phyloP scores from a whole-genome alignment of 2,888 invertebrate species.

The Theretra japonica region DNA sequence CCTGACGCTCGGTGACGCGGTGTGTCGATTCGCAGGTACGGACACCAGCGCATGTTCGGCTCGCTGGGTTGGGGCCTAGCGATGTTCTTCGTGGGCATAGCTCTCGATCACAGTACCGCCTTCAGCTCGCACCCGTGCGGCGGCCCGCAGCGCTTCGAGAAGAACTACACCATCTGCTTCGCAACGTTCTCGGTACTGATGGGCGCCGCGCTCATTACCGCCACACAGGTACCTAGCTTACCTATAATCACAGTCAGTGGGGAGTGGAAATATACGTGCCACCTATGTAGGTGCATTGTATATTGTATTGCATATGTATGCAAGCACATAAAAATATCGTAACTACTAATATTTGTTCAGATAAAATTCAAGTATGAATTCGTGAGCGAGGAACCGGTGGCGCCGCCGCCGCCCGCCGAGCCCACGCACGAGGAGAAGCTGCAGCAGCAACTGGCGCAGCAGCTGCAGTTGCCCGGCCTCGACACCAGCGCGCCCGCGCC shows the following conservation, averaged over 20 bases:
- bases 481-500: conserved; percentile 84
- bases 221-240: conserved; percentile 88
- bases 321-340: too few species aligned
- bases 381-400: conserved; percentile 66
- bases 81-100: conserved; percentile 99
- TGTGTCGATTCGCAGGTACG: conserved; percentile 86
- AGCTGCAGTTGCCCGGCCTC: conserved; percentile 91
- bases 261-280: neutral
- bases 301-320: neutral
- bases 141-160: conserved; percentile 94
- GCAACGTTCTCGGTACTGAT: conserved; percentile 98
- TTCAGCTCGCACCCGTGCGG: conserved; percentile 97
- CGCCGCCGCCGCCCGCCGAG: conserved; percentile 87
- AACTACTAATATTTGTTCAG: conserved; percentile 48
- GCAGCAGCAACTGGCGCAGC: conserved; percentile 93
- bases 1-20: too few species aligned
- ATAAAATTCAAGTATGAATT: conserved; percentile 88
- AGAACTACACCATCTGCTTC: conserved; percentile 99
- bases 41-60: conserved; percentile 99
- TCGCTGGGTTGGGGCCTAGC: conserved; percentile 99
- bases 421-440: conserved; percentile 89
- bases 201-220: conserved; percentile 96
- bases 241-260: neutral
- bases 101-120: conserved; percentile 97
- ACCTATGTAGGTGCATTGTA: too few species aligned